Base-by-base conservation (phyloP, 2,888 invertebrate species). In the Oegoconia quadripuncta region DNA sequence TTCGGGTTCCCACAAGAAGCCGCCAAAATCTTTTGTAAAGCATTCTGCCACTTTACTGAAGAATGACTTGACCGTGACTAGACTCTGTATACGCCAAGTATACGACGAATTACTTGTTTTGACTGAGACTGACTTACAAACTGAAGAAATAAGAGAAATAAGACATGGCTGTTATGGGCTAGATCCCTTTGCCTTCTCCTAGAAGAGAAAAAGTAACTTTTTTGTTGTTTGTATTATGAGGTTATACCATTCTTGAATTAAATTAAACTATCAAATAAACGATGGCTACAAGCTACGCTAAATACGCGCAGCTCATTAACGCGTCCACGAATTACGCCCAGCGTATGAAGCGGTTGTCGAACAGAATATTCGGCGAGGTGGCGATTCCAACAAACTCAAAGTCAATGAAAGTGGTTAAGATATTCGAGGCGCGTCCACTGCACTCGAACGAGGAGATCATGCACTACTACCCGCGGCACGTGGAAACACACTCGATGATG, bases 331-430 rank as follows among this genome's bases (percentile, higher is more conserved):
- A 91, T 59, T 98, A 97, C 73, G 95, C 96, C 0, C 89, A 88
- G 2, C 90, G 95, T 30, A 97, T 98, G 96, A 92, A 93, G 52
- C 90, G 93, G 29, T 86, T 98, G 11, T 95, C 96, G 16, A 94
- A 95, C 59, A 89, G 93, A 52, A 97, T 97, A 57, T 97, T 97
- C 70, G 95, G 95, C 0, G 97, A 97, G 80, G 94, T 96, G 1
- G 91, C 91, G 0, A 89, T 94, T 38, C 91, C 92, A 0, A 96
- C 95, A 0, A 92, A 91, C 60, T 46, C 76, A 0, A 93, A 91
- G 63, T 95, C 95, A 0, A 92, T 95, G 93, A 95, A 92, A 78
- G 91, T 95, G 6, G 94, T 96, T 0, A 90, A 91, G 53, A 87
- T 96, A 64, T 94, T 96, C 55, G 91, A 92, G 13, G 93, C 90